Percentiles rank a stretch among this genome's conserved stretches.
These are phyloP conservation scores for Dromococcyx pavoninus DNA, from an alignment of 2,797 vertebrate species.

Conservation along the genomic window DNA sequence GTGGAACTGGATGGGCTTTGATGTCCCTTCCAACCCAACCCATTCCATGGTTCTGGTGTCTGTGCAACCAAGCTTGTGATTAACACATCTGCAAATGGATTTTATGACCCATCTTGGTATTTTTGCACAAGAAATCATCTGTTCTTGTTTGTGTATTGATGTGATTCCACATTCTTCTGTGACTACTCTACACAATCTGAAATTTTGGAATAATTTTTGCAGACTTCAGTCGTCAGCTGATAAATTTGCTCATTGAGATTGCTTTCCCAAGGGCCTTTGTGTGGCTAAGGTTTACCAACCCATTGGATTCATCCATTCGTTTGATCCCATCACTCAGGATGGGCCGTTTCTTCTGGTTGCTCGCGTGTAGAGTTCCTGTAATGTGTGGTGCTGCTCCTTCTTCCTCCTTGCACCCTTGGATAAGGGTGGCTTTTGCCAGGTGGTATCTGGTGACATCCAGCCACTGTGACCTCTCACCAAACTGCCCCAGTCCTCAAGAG, in stretches of 20 bases:
- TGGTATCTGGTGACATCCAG: not conserved
- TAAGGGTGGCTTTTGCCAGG: not conserved
- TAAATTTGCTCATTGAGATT: not conserved
- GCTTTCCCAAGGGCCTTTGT: not conserved
- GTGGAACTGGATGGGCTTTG: no score
- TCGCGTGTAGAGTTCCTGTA: rapidly evolving
- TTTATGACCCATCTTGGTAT: not conserved
- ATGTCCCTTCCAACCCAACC: no score
- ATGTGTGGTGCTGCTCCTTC: not conserved
- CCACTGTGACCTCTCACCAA: rapidly evolving
- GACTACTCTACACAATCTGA: not conserved
- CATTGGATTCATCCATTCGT: rapidly evolving
- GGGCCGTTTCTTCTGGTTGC: not conserved
- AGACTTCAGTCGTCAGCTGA: not conserved
- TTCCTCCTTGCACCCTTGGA: not conserved
- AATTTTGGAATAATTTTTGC: not conserved
- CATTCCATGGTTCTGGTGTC: not conserved
- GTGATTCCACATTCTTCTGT: not conserved
- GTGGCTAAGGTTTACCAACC: rapidly evolving
- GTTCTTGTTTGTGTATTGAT: not conserved
- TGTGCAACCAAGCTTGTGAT: not conserved
- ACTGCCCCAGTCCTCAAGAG: rapidly evolving
- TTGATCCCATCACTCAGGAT: rapidly evolving
- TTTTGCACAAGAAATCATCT: not conserved
- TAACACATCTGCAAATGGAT: no score